Evolutionary conservation across 2,113 vertebrate genomes (phyloP), one percentile per base, ranked within the genome.

Genomic region (Eudyptes chrysolophus): DNA sequence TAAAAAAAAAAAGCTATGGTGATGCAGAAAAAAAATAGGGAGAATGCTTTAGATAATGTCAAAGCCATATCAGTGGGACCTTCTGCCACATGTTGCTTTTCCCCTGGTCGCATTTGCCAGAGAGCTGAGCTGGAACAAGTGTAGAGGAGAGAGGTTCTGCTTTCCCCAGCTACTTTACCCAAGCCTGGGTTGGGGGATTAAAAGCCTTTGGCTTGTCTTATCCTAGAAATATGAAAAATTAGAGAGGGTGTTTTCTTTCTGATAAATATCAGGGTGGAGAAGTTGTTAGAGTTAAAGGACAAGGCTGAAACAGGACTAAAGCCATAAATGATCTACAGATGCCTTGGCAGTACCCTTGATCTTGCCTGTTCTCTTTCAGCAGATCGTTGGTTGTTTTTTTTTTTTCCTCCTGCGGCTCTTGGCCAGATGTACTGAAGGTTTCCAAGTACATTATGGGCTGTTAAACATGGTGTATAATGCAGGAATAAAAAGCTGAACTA

Each of bases 311-410:
- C 6, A 48, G 46, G 54, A 90, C 40, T n/a, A 36, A 84, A 84
- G 77, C 48, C 52, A 42, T 88, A 70, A 92, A 95, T 94, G 70
- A 90, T 92, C 30, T 94, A 62, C 70, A 84, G 85, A 54, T 94
- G 87, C 83, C 87, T 94, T 94, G 96, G 89, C 93, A 86, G 36
- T 76, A 57, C 38, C 95, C 93, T 96, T 97, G 82, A 96, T 93
- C 92, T 90, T 85, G 74, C 22, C 44, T 65, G 27, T 82, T 88
- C 40, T 77, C 71, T 80, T 88, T 44, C 46, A 93, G 82, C 54
- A 74, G 54, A 70, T 70, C 1, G 2, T 12, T 16, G 3, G 8
- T 13, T 29, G 44, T 19, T 42, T 22, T 51, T 24, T 38, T 49
- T 64, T 80, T 58, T 24, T 48, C 5, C 24, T 44, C 25, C 42